Evolutionary conservation across 2,888 invertebrate genomes (phyloP), one percentile per base, ranked within the genome.

Genomic region (Arge pagana): DNA sequence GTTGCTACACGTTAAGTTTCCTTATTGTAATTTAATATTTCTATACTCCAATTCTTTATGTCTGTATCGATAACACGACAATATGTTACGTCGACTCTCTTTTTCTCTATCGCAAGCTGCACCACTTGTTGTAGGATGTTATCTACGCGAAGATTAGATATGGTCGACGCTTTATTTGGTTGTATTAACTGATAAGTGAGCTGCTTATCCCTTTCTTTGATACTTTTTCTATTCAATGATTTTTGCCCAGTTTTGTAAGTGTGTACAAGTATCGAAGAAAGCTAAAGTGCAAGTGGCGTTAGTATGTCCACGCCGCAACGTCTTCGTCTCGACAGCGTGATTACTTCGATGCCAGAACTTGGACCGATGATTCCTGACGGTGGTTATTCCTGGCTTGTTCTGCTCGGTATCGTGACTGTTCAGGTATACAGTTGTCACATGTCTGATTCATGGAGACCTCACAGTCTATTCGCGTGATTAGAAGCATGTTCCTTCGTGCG

Each of bases 291-390:
- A n/a, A n/a, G 33, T 30, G 33, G 23, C 33, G 33, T 23, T 13
- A 30, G 16, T 24, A 72, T 72, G 71, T 57, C 71, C 30, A 56
- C 61, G 33, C 54, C 54, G 50, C 58, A 51, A 36, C 68, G 66
- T 48, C 64, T 72, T 49, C 66, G 55, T 52, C 56, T 87, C 58
- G 86, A 87, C 63, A 78, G 82, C 48, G 79, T 86, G 3, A 78
- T 85, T 50, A 80, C 84, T 37, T 84, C 85, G 16, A 82, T 84
- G 58, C 84, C 85, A 1, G 85, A 86, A 71, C 78, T 86, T 42
- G 86, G 86, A 0, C 86, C 86, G 1, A 81, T 81, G 10, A 80
- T 85, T 40, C 84, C 85, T 2, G 85, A 86, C 63, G 86, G 85
- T 0, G 85, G 85, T 2, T 86, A 84, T 63, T 85, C 86, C 1